Base-by-base conservation (phyloP, 2,113 vertebrate genomes). In the Thomomys bottae region DNA sequence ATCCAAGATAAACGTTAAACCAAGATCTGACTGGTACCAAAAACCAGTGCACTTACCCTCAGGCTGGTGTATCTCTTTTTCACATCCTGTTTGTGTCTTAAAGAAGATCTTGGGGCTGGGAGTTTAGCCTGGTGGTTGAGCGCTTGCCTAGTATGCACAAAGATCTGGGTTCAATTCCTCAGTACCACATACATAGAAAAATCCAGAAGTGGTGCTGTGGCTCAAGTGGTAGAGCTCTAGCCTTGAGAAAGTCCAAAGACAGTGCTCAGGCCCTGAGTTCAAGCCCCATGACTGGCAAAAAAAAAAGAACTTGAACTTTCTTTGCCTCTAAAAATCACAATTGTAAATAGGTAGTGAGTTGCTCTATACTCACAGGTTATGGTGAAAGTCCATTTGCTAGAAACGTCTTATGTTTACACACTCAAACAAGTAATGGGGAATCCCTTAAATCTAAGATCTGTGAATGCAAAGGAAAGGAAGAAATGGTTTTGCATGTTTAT, bases 401-500 rank as follows among this genome's bases (percentile, higher is more conserved):
- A 87, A 89, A 34, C 68, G 18, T 24, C 30, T 9, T 40, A 12
- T 54, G 18, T 54, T 54, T 54, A 54, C 4, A 54, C 49, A 54
- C 49, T 54, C 11, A 20, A 30, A 8, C 68, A 61, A 89, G 79
- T 64, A 80, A 32, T 26, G 3, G 40, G 26, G 32, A 80, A 75
- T 3, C 15, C 75, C 49, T 88, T 73, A 70, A 71, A 38, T 14
- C 9, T 85, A 75, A 66, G 40, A 66, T 38, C n/a, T 84, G 38
- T 81, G 91, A n/a, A 79, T 45, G 57, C 63, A 84, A 91, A 84
- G 76, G 82, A 36, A 61, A 12, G 40, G 34, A 40, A 92, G 24
- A 77, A 81, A 66, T 59, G 34, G 11, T 20, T 90, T 49, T 57
- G 11, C 90, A 76, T 59, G 20, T 12, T 28, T 34, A 36, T 86